Evolutionary conservation across 2,888 invertebrate species (phyloP).

Genomic region (Dolichomitus sp.): DNA sequence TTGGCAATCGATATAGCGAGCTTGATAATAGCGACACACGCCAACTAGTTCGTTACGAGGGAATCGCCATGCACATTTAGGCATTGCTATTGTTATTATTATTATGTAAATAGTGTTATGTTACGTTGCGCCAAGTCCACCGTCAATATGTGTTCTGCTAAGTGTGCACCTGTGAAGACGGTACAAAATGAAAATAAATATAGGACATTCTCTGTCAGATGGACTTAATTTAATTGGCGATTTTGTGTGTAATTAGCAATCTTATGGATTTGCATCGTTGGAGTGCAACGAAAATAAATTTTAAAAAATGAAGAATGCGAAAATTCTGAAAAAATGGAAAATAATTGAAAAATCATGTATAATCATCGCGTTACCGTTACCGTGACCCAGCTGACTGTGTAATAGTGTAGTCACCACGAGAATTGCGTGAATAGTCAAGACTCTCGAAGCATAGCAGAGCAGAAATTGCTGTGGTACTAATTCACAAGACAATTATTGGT

Average conservation of each 20-base stretch:
- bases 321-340: not conserved
- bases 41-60: conserved; percentile 16
- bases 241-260: not conserved
- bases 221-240: not conserved
- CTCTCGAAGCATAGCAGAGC: not conserved
- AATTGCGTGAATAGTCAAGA: conserved; percentile 8
- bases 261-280: not conserved
- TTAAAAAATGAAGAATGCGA: too few relatives aligned
- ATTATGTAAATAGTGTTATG: conserved; percentile 51
- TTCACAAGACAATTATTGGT: conserved; percentile 40
- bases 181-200: not conserved
- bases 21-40: conserved; percentile 25
- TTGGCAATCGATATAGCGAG: conserved; percentile 42
- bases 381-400: conserved; percentile 19
- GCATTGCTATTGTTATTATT: conserved; percentile 8
- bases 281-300: not conserved
- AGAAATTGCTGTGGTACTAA: conserved; percentile 25
- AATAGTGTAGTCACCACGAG: conserved; percentile 4
- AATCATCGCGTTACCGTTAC: conserved; percentile 24
- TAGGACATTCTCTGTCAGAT: not conserved
- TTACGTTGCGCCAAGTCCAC: conserved; percentile 47
- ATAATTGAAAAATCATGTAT: not conserved
- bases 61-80: not conserved
- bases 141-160: conserved; percentile 29
- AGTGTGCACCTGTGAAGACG: not conserved